Evolutionary conservation across 2,888 invertebrate genomes (phyloP), one percentile per base, ranked within the genome.

Genomic region (Nudaria mundana): DNA sequence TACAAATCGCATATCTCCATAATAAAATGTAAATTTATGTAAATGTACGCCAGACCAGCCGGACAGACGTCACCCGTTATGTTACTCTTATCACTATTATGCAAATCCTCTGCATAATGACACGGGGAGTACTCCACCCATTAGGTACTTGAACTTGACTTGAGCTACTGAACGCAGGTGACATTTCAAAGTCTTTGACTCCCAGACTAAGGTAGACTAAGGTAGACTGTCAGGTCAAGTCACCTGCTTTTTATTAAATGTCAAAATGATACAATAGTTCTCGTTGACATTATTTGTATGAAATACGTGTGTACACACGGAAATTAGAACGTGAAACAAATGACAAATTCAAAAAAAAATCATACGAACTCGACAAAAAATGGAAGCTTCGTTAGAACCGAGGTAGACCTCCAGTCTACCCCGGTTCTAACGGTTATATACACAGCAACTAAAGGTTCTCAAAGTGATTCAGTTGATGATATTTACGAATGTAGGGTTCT

Each of bases 111-210:
- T 69, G 76, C 72, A 71, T 60, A 63, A 63, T 58, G 55, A 52
- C 77, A 80, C 72, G 78, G 71, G 69, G 65, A 65, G 58, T 52
- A 48, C 44, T 42, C 46, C 34, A 50, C 53, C 48, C 47, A 48
- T 53, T 61, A 72, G 76, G 76, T 79, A 79, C 80, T 82, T 86
- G 84, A 85, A 85, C 85, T 85, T 81, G 80, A 77, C 74, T 66
- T 41, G 59, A 61, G 65, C 48, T 64, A 52, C 52, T 71, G 73
- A 73, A 61, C 58, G 54, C 58, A 34, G 36, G 24, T 55, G 56
- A 63, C 63, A 59, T 59, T 60, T 48, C 35, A 43, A 44, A 59
- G 56, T 29, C 44, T 55, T 48, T 56, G 44, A 44, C 40, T 48
- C 39, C 15, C 4, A 18, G 20, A 12, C 12, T 8, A 8, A n/a